Conservation (phyloP, 2,113 vertebrate species). For the Gobius niger region DNA sequence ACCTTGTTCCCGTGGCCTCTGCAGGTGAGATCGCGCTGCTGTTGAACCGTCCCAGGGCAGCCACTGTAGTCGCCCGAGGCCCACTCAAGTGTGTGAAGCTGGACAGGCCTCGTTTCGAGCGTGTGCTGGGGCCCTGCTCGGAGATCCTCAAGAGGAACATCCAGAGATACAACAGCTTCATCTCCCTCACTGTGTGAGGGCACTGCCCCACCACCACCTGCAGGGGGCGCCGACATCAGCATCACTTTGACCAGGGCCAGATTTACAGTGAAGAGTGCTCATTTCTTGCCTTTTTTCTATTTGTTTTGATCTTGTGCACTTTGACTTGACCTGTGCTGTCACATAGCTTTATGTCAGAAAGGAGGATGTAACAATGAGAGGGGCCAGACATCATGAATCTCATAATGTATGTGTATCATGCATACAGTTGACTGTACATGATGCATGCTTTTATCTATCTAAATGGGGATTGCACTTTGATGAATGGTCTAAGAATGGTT, state of each 20-base stretch:
- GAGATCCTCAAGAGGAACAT: conserved; percentile 98
- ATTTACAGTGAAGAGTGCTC: conserved; percentile 46
- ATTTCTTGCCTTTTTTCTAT: conserved; percentile 63
- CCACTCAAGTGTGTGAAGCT: conserved; percentile 95
- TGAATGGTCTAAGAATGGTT: conserved; percentile 29
- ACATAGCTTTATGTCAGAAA: conserved; percentile 76
- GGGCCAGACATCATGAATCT: conserved; percentile 19
- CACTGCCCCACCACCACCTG: conserved; percentile 45
- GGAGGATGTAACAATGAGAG: conserved; percentile 30
- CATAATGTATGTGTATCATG: conserved; percentile 57
- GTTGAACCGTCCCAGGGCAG: conserved; percentile 91
- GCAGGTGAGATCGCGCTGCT: conserved; percentile 93
- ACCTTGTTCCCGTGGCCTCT: not conserved
- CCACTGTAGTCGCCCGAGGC: conserved; percentile 91
- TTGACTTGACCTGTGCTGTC: conserved; percentile 77
- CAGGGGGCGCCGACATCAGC: conserved; percentile 55
- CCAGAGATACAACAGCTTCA: conserved; percentile 98
- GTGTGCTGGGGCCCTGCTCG: conserved; percentile 93
- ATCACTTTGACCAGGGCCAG: conserved; percentile 42
- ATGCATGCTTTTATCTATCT: conserved; percentile 52
- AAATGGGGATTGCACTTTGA: conserved; percentile 50
- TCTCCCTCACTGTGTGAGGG: conserved; percentile 91
- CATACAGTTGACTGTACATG: conserved; percentile 58
- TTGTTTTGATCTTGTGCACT: conserved; percentile 75
- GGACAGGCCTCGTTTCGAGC: conserved; percentile 94